These are phyloP conservation scores for Antheraea assamensis DNA, from an alignment of 2,888 invertebrate genomes.

Conservation along the genomic window DNA sequence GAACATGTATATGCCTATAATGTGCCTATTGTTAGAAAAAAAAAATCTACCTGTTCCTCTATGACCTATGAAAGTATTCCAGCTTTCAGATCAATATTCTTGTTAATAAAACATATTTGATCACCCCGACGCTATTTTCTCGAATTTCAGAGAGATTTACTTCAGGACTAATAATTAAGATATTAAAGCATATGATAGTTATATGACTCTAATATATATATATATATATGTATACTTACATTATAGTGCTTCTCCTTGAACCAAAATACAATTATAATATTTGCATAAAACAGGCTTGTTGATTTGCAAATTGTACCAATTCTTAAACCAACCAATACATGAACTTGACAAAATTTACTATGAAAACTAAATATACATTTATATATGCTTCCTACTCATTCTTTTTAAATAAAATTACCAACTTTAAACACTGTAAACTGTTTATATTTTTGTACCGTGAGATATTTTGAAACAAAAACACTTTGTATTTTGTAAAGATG, in stretches of 20 bases:
- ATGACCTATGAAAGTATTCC: neutral
- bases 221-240: too few relatives aligned
- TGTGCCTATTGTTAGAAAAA: too few relatives aligned
- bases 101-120: neutral
- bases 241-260: too few relatives aligned
- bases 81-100: neutral
- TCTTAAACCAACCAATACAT: neutral
- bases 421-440: neutral
- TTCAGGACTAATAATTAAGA: neutral
- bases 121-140: neutral
- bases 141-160: neutral
- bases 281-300: neutral
- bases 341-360: neutral
- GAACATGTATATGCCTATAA: neutral
- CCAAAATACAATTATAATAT: too few relatives aligned
- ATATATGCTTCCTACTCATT: neutral
- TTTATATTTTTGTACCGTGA: neutral
- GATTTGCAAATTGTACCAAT: neutral
- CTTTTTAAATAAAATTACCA: neutral
- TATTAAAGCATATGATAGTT: neutral
- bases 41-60: neutral
- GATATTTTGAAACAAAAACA: slow-evolving; percentile 1
- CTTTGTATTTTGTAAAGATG: slow-evolving; percentile 8
- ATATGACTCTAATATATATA: neutral
- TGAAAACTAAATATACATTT: neutral